Percentiles rank a stretch among this genome's conserved stretches.
phyloP scores from a whole-genome alignment of 2,797 vertebrate genomes.

The Poeciliopsis paucimaculata region DNA sequence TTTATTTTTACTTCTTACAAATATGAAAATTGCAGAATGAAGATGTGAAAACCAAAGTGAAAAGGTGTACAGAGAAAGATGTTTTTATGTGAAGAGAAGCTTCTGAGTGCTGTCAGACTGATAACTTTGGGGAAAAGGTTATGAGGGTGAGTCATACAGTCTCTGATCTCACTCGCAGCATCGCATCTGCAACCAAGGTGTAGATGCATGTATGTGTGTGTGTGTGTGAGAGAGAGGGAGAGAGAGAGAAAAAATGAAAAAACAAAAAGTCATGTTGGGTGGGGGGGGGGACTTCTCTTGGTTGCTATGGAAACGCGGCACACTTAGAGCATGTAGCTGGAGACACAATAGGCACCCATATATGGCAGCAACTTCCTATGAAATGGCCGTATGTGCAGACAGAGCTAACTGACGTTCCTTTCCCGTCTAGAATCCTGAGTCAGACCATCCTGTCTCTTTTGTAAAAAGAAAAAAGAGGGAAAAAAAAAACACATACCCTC shows the following conservation, averaged over 20 bases:
- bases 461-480: slow-evolving; percentile 15
- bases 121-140: slow-evolving; percentile 68
- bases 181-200: slow-evolving; percentile 50
- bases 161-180: slow-evolving; percentile 55
- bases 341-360: slow-evolving; percentile 79
- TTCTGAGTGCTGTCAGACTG: slow-evolving; percentile 43
- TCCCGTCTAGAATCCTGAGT: slow-evolving; percentile 53
- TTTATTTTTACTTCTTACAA: background rate
- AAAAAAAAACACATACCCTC: background rate
- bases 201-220: slow-evolving; percentile 18
- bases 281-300: slow-evolving; percentile 51
- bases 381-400: slow-evolving; percentile 59
- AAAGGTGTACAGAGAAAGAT: background rate
- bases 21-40: background rate
- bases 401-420: slow-evolving; percentile 44
- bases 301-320: slow-evolving; percentile 79
- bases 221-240: background rate
- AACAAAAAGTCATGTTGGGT: slow-evolving; percentile 22
- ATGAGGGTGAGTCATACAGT: slow-evolving; percentile 69
- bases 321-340: slow-evolving; percentile 68
- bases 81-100: slow-evolving; percentile 37
- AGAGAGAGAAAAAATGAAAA: background rate
- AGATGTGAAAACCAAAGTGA: slow-evolving; percentile 7
- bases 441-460: slow-evolving; percentile 35
- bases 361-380: slow-evolving; percentile 80